Base-by-base conservation (phyloP, 2,113 vertebrate species). In the Equus quagga region DNA sequence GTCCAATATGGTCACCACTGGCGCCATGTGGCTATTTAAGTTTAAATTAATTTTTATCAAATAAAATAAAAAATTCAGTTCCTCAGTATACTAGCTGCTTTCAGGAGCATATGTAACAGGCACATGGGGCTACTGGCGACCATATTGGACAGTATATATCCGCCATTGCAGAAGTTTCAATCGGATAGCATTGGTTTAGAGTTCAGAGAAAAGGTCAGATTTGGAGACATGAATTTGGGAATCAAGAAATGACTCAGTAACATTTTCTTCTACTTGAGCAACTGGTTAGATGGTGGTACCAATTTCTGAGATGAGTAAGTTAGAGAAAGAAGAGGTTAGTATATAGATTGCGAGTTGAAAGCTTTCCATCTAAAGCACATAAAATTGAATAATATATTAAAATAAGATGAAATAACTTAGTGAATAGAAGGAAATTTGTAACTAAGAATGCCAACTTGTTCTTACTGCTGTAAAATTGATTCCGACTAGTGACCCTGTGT, bases 31-130 rank as follows among this genome's bases (percentile, higher is more conserved):
- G 8, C 5, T 69, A 51, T 85, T 78, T 83, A 65, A 82, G 87
- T 90, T 60, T 70, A 67, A 58, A 41, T 72, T 78, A 82, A 44
- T 62, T 86, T 88, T 70, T 75, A 79, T 79, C 67, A 23, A 78
- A 46, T 60, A 83, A 41, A 60, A 65, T 56, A 89, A 28, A 94
- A 94, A 72, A 44, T 18, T 69, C 15, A 51, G 17, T 44, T 69
- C 6, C 10, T 80, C 6, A 19, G 60, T 80, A 23, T 4, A 31
- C 5, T 31, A 56, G 44, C 11, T 64, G 3, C 8, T 73, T 94
- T 89, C 9, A 84, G 69, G 15, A 56, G 14, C 28, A 41, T 84
- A 36, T 41, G 36, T 41, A 86, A 46, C 7, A 51, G 36, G 1
- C 4, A 28, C 15, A 51, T 12, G 24, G 10, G 5, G 2, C 23